Base-by-base conservation (phyloP, 2,888 invertebrate species). In the Pycnomerus fuliginosus region DNA sequence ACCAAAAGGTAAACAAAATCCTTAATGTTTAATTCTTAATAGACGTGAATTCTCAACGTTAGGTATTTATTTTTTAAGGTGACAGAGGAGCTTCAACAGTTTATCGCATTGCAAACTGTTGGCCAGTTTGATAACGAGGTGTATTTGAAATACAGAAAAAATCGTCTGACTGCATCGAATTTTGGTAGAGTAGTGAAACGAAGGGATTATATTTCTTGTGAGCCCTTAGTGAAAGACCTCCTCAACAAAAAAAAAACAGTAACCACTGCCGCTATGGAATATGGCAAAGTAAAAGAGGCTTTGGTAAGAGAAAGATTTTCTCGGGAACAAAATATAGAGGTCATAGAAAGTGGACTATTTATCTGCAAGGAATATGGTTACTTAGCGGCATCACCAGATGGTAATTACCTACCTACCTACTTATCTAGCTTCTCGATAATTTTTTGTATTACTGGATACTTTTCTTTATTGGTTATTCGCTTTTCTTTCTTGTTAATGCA, bases 121-220 rank as follows among this genome's bases (percentile, higher is more conserved):
- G 11, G 7, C 8, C 27, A 27, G 10, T 27, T 7, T 4, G 11
- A 5, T 4, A 10, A 7, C 4, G 8, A 7, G 27, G 10, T 8
- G 11, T 27, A 8, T 27, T 10, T 7, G 8, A 10, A 7, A 7
- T 5, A 5, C 10, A 27, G 11, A 10, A 27, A 27, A 10, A 10
- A 10, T 27, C 7, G 27, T 4, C 10, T 27, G 11, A 27, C 27
- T 10, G 27, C 27, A 27, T 27, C 27, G 4, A 27, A 27, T 10
- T 27, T 27, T 27, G 27, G 27, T 7, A 8, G 4, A 4, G 27
- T 27, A 8, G 27, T 10, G 8, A 27, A 10, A 10, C 27, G 27
- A 4, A 10, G 4, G 11, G 27, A 5, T 7, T 4, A 27, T 7
- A 27, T 10, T 7, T 7, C 27, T 5, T 27, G 11, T 10, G 4